Base-by-base conservation (phyloP, 2,797 vertebrate genomes). In the Acestrorhynchus altus region DNA sequence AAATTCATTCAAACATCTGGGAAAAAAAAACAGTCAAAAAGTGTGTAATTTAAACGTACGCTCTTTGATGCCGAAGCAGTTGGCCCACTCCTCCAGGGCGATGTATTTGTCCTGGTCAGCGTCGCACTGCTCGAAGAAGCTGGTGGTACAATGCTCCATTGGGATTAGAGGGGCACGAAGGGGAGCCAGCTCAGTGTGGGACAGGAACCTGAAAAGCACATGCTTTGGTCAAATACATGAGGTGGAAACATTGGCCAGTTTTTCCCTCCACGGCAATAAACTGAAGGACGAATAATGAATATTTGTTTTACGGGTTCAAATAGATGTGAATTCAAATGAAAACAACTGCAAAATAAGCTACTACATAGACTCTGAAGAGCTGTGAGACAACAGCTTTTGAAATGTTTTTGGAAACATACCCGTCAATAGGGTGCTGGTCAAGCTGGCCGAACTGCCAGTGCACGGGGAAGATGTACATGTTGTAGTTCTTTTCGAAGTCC, bases 111-210 rank as follows among this genome's bases (percentile, higher is more conserved):
- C 98, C 0, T 87, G 91, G 87, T 99, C 98, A 67, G 96, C 87
- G 79, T 99, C 98, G 0, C 98, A 99, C 84, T 93, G 84, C 26
- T 98, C 95, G 0, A 99, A 99, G 94, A 99, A 99, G 89, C 94
- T 96, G 28, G 96, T 98, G 92, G 98, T 99, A 95, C 98, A 99
- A 72, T 99, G 98, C 91, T 99, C 98, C 98, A 99, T 99, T 92
- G 98, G 98, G 77, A 99, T 97, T 84, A 99, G 97, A 1, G 98
- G 98, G 0, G 97, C 98, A 0, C 98, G 96, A 84, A 99, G 95
- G 0, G 98, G 98, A 74, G 98, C 89, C 88, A 99, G 94, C 93
- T 99, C 98, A 0, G 97, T 95, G 95, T 99, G 98, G 84, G 98
- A 98, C 90, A 99, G 94, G 89, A 96, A 99, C 77, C 98, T 99